Evolutionary conservation across 2,888 invertebrate genomes (phyloP).

Genomic region (Psylliodes chrysocephalus): DNA sequence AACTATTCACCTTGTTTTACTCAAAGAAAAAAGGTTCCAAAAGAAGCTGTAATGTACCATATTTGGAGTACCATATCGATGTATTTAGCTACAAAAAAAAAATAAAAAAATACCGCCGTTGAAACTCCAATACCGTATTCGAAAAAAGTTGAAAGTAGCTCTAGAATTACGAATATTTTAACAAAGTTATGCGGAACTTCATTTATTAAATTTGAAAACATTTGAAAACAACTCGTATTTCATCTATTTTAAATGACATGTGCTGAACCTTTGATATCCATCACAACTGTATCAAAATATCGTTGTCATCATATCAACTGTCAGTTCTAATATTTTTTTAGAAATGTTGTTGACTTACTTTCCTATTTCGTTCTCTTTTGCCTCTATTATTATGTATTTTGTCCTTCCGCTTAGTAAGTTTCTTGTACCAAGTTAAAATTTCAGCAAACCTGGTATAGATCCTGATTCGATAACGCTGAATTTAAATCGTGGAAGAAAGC

Average conservation of each 20-base stretch:
- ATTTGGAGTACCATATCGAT: too few relatives aligned
- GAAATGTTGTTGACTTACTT: conserved; percentile 53
- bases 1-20: too few relatives aligned
- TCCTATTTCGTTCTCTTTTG: conserved; percentile 47
- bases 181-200: too few relatives aligned
- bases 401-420: conserved; percentile 61
- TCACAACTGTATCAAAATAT: conserved; percentile 52
- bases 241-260: conserved; percentile 20
- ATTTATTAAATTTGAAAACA: too few relatives aligned
- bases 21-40: too few relatives aligned
- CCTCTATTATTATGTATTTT: conserved; percentile 54
- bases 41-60: too few relatives aligned
- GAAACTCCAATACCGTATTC: too few relatives aligned
- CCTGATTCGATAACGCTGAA: conserved; percentile 14
- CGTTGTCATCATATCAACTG: conserved; percentile 51
- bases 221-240: too few relatives aligned
- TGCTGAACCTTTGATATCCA: conserved; percentile 31
- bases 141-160: too few relatives aligned
- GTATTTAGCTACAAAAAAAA: too few relatives aligned
- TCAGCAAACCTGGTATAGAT: conserved; percentile 17
- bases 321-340: conserved; percentile 46
- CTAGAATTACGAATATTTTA: too few relatives aligned
- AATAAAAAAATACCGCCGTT: too few relatives aligned
- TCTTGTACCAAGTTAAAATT: conserved; percentile 43
- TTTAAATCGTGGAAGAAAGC: conserved; percentile 34